phyloP scores from a whole-genome alignment of 2,797 vertebrate genomes.

The Thaleichthys pacificus region DNA sequence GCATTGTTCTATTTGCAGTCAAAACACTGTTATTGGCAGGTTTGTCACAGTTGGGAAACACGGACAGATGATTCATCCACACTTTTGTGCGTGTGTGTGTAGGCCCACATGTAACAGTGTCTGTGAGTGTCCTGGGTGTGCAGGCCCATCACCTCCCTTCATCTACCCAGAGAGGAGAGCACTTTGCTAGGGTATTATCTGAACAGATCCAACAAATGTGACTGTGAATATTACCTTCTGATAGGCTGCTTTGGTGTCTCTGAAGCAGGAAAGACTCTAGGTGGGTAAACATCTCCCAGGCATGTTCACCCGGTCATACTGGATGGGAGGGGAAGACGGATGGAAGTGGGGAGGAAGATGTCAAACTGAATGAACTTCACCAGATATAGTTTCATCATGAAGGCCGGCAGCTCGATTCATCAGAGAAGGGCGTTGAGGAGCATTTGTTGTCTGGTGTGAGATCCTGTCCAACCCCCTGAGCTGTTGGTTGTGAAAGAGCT shows the following conservation, averaged over 20 bases:
- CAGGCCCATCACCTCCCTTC: conserved; percentile 15
- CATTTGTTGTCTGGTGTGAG: conserved; percentile 4
- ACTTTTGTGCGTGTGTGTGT: conserved; percentile 2
- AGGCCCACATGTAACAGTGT: not conserved
- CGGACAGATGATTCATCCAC: too few relatives aligned
- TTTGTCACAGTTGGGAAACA: too few relatives aligned
- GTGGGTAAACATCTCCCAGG: too few relatives aligned
- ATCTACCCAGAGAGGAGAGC: too few relatives aligned
- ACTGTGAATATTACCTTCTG: too few relatives aligned
- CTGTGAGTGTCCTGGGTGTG: not conserved
- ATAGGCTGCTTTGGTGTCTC: too few relatives aligned
- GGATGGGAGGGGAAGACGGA: not conserved
- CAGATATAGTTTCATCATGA: conserved; percentile 62
- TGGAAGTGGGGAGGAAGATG: conserved; percentile 4
- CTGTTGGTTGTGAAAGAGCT: too few relatives aligned
- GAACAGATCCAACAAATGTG: too few relatives aligned
- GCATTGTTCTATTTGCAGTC: too few relatives aligned
- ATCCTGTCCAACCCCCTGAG: not conserved
- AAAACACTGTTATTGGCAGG: too few relatives aligned
- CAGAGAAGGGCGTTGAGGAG: conserved; percentile 7
- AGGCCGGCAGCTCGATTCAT: conserved; percentile 33
- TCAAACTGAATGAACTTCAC: conserved; percentile 32
- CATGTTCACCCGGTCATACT: conserved; percentile 2
- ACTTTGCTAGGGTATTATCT: too few relatives aligned
- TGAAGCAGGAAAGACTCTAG: too few relatives aligned